These are phyloP conservation scores for Rhinoraja longicauda DNA, from an alignment of 2,797 vertebrate species.

Conservation along the genomic window DNA sequence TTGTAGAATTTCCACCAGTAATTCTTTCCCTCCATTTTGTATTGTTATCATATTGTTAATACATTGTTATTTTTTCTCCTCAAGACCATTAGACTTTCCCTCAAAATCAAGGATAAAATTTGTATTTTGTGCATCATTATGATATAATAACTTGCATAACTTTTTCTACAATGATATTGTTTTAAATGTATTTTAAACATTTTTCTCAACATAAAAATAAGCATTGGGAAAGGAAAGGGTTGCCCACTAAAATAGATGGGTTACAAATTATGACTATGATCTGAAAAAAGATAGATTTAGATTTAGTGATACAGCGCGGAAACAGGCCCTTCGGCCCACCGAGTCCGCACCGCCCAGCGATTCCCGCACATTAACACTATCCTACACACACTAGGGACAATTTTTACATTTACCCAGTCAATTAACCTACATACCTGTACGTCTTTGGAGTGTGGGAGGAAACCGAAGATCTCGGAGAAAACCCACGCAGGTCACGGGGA, in stretches of 20 bases:
- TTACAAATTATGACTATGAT: not conserved
- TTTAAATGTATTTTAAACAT: not conserved
- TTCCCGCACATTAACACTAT: too few species aligned
- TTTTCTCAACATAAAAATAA: not conserved
- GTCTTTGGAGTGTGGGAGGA: too few species aligned
- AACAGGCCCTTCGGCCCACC: too few species aligned
- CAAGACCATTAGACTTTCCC: not conserved
- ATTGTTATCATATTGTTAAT: too few species aligned
- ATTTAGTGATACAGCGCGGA: too few species aligned
- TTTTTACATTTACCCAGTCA: too few species aligned
- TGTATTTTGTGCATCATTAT: not conserved
- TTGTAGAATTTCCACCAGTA: not conserved
- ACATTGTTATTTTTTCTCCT: not conserved
- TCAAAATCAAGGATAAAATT: not conserved
- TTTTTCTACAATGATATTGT: not conserved
- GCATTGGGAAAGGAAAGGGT: not conserved
- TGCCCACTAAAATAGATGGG: not conserved
- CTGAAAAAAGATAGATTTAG: too few species aligned
- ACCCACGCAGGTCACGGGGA: too few species aligned
- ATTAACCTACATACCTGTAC: too few species aligned
- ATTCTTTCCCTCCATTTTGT: not conserved
- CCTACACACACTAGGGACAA: too few species aligned
- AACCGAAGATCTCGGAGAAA: too few species aligned
- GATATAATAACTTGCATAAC: not conserved
- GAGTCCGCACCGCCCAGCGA: too few species aligned